Percentiles rank a stretch among this genome's conserved stretches.
phyloP scores from a whole-genome alignment of 2,888 invertebrate genomes.

The Synanthedon tipuliformis region DNA sequence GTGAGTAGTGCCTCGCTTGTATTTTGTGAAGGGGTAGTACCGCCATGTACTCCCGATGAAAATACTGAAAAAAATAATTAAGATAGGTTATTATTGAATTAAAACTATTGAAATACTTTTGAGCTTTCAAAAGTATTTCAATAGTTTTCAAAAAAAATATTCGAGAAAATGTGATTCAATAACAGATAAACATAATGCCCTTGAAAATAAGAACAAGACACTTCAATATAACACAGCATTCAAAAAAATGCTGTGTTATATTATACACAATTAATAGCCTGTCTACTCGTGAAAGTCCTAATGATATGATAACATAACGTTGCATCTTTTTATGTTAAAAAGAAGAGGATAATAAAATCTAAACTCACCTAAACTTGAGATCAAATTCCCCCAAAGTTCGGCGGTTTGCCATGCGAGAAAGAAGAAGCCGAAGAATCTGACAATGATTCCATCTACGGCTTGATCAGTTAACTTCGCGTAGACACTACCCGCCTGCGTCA shows the following conservation, averaged over 20 bases:
- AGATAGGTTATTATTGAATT: too few species aligned
- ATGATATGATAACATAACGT: too few species aligned
- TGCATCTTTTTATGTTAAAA: too few species aligned
- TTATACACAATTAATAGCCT: too few species aligned
- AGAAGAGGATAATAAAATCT: background rate
- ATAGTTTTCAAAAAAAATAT: too few species aligned
- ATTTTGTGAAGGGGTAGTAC: slow-evolving; percentile 46
- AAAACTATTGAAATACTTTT: too few species aligned
- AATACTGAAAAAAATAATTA: slow-evolving; percentile 66
- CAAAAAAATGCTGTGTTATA: too few species aligned
- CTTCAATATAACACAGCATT: too few species aligned
- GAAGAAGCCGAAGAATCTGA: slow-evolving; percentile 98
- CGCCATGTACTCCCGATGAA: slow-evolving; percentile 80
- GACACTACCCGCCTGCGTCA: slow-evolving; percentile 90
- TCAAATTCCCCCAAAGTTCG: slow-evolving; percentile 95
- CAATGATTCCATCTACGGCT: slow-evolving; percentile 91
- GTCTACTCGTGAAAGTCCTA: too few species aligned
- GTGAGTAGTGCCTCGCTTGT: slow-evolving; percentile 64
- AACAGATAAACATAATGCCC: background rate
- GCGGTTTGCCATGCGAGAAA: slow-evolving; percentile 98
- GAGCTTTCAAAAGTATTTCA: too few species aligned
- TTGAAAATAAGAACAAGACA: too few species aligned
- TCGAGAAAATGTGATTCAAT: slow-evolving; percentile 1
- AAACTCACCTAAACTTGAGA: slow-evolving; percentile 88
- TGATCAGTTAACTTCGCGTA: slow-evolving; percentile 87